Evolutionary conservation across 2,888 invertebrate genomes (phyloP).

Genomic region (Pollenia amentaria): DNA sequence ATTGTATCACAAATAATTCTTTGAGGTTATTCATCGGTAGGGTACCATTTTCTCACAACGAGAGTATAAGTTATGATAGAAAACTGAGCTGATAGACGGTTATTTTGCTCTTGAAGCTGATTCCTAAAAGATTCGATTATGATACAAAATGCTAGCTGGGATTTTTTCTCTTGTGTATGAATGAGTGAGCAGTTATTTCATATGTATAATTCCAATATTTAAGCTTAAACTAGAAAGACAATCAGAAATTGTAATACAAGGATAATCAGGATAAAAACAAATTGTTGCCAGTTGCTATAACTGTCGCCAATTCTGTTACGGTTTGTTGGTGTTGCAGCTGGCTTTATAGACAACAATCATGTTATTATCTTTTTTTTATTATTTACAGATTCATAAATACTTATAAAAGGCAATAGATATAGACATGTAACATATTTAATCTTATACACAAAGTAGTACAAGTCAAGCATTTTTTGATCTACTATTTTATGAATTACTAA

Average conservation of each 20-base stretch:
- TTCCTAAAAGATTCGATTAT: too few relatives aligned
- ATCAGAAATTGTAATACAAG: slow-evolving; percentile 59
- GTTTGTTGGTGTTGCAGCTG: not conserved
- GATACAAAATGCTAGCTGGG: too few relatives aligned
- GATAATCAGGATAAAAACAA: slow-evolving; percentile 64
- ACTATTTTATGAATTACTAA: not conserved
- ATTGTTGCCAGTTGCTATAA: slow-evolving; percentile 52
- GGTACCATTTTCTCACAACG: too few relatives aligned
- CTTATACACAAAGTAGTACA: slow-evolving; percentile 20
- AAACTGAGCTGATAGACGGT: too few relatives aligned
- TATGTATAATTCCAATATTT: too few relatives aligned
- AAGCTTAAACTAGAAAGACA: slow-evolving; percentile 49
- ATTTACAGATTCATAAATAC: too few relatives aligned
- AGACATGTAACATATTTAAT: slow-evolving; percentile 16
- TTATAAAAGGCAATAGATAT: not conserved
- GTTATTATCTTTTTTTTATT: slow-evolving; percentile 42
- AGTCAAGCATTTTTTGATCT: not conserved
- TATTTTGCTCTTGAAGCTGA: too few relatives aligned
- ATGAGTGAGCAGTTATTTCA: too few relatives aligned
- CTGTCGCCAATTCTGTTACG: slow-evolving; percentile 28
- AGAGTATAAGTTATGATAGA: too few relatives aligned
- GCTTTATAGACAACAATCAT: slow-evolving; percentile 30
- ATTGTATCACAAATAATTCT: too few relatives aligned
- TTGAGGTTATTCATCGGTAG: too few relatives aligned
- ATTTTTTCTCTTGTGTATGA: too few relatives aligned